Evolutionary conservation across 2,797 vertebrate species (phyloP).

Genomic region (Oreortyx pictus): DNA sequence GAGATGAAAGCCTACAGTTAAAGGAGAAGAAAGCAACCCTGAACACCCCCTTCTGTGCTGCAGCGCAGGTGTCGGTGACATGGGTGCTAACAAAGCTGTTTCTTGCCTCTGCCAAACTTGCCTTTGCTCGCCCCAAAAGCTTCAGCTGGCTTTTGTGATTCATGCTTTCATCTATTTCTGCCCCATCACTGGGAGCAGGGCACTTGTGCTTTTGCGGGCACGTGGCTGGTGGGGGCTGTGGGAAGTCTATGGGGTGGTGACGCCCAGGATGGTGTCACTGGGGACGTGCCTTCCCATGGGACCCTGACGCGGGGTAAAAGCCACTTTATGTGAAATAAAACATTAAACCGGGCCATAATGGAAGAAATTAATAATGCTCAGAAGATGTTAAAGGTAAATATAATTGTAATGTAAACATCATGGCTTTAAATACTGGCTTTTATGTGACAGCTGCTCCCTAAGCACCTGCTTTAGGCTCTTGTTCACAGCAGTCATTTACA

Average conservation of each 20-base stretch:
- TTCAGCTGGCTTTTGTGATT: background rate
- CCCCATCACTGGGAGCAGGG: slow-evolving; percentile 34
- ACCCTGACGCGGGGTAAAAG: background rate
- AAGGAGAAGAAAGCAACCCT: background rate
- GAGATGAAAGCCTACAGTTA: slow-evolving; percentile 75
- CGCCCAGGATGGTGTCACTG: background rate
- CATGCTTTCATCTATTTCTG: slow-evolving; percentile 69
- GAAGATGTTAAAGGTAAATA: slow-evolving; percentile 59
- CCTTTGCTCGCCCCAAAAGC: slow-evolving; percentile 54
- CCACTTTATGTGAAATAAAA: slow-evolving; percentile 22
- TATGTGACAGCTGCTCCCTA: slow-evolving; percentile 65
- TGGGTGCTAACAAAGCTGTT: slow-evolving; percentile 53
- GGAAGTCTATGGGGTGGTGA: background rate
- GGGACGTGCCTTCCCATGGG: background rate
- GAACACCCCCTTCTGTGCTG: background rate
- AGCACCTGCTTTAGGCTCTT: slow-evolving; percentile 55
- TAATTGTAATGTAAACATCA: slow-evolving; percentile 61
- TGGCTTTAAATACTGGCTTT: slow-evolving; percentile 54
- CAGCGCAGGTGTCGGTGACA: slow-evolving; percentile 61
- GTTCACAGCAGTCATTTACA: slow-evolving; percentile 15
- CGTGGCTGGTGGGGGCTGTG: slow-evolving; percentile 61
- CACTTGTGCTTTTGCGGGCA: background rate
- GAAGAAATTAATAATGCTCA: slow-evolving; percentile 57
- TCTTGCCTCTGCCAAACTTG: slow-evolving; percentile 48
- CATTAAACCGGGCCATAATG: slow-evolving; percentile 8